These are phyloP conservation scores for Sebastes schlegelii DNA, from an alignment of 2,113 vertebrate species.

Conservation along the genomic window DNA sequence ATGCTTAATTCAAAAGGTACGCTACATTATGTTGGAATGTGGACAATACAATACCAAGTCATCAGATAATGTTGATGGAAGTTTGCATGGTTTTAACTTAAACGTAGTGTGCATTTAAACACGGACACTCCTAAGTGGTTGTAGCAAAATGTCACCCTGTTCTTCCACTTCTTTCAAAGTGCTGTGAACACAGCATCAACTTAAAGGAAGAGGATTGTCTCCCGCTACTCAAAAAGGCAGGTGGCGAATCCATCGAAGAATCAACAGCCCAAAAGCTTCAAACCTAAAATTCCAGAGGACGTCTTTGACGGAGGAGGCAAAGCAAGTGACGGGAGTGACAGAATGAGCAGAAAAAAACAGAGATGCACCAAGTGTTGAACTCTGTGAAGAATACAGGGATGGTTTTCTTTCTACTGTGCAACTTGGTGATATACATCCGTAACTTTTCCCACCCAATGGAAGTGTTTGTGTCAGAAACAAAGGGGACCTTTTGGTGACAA, in stretches of 20 bases:
- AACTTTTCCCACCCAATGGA: conserved; percentile 12
- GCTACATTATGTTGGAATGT: background rate
- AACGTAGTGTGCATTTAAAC: background rate
- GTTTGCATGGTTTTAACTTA: background rate
- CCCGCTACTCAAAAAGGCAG: conserved; percentile 39
- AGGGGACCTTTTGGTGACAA: conserved; percentile 1
- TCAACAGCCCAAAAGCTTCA: conserved; percentile 14
- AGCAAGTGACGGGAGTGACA: conserved; percentile 29
- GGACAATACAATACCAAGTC: background rate
- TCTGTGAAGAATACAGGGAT: background rate
- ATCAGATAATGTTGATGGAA: background rate
- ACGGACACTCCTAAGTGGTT: background rate
- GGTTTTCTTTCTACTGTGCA: too few relatives aligned
- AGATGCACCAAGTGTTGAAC: conserved; percentile 1
- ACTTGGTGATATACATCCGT: background rate
- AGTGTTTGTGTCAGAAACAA: conserved; percentile 20
- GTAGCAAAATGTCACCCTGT: background rate
- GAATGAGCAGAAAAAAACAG: conserved; percentile 17
- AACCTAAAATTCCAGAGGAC: conserved; percentile 27
- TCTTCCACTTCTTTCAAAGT: conserved; percentile 19
- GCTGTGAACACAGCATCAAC: conserved; percentile 20
- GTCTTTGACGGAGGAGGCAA: conserved; percentile 1
- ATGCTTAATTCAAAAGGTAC: background rate
- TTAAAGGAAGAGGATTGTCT: conserved; percentile 26
- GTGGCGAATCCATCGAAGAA: conserved; percentile 39